These are phyloP conservation scores for Drosophila repleta DNA, from an alignment of 1,140 invertebrate species.

Conservation along the genomic window DNA sequence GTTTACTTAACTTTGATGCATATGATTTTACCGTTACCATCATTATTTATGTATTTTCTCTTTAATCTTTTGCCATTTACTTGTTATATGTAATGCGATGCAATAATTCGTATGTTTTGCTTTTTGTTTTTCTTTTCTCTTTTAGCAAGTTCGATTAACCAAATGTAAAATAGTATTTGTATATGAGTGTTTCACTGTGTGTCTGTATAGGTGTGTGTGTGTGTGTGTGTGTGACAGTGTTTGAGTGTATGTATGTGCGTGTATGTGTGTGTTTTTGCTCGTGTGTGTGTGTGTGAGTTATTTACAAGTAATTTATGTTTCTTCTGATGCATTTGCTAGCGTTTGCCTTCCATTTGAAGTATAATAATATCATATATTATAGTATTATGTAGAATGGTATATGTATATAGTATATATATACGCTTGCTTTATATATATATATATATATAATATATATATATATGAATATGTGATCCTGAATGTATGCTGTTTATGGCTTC, in stretches of 20 bases:
- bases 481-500: slow-evolving; percentile 44
- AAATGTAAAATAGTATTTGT: slow-evolving; percentile 71
- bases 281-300: slow-evolving; percentile 49
- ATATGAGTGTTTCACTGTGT: slow-evolving; percentile 33
- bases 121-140: no score
- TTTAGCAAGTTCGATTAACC: slow-evolving; percentile 69
- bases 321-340: no score
- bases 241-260: slow-evolving; percentile 23
- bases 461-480: slow-evolving; percentile 65
- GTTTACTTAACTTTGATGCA: slow-evolving; percentile 66
- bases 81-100: slow-evolving; percentile 66
- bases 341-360: slow-evolving; percentile 55
- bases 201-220: slow-evolving; percentile 34
- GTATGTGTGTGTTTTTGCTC: neutral
- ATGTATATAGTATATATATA: slow-evolving; percentile 27
- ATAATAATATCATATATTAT: slow-evolving; percentile 47
- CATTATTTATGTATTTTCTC: slow-evolving; percentile 26
- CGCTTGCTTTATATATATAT: slow-evolving; percentile 27
- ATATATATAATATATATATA: slow-evolving; percentile 35
- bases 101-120: slow-evolving; percentile 43
- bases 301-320: slow-evolving; percentile 66
- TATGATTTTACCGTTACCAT: slow-evolving; percentile 59
- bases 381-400: slow-evolving; percentile 39
- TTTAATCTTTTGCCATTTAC: slow-evolving; percentile 53
- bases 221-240: slow-evolving; percentile 25